These are phyloP conservation scores for Eupeodes corollae DNA, from an alignment of 1,140 invertebrate species.

Conservation along the genomic window DNA sequence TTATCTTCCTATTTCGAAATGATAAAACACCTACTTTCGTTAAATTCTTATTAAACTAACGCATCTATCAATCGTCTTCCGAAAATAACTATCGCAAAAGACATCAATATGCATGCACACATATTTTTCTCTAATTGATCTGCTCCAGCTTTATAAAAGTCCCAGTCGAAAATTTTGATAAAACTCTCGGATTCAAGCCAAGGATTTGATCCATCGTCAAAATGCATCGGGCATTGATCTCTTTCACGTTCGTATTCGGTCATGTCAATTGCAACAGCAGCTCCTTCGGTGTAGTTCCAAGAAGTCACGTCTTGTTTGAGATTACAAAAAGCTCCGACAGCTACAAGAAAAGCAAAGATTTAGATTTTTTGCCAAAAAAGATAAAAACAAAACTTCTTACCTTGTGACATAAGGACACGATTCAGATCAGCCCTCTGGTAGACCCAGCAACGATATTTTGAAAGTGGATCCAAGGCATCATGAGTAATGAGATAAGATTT, in stretches of 20 bases:
- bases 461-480: conserved; percentile 90
- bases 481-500: conserved; percentile 95
- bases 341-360: conserved; percentile 19
- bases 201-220: conserved; percentile 82
- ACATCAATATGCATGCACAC: too few relatives aligned
- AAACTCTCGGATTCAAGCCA: conserved; percentile 62
- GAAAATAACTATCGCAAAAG: too few relatives aligned
- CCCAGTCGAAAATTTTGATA: conserved; percentile 52
- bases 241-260: conserved; percentile 85
- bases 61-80: too few relatives aligned
- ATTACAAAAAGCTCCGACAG: conserved; percentile 82
- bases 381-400: conserved; percentile 10
- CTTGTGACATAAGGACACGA: conserved; percentile 69
- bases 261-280: conserved; percentile 80
- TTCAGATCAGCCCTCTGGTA: conserved; percentile 93
- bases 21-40: too few relatives aligned
- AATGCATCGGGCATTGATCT: conserved; percentile 91
- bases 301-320: conserved; percentile 82
- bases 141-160: conserved; percentile 26
- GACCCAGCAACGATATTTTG: conserved; percentile 94
- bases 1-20: too few relatives aligned
- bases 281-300: conserved; percentile 78
- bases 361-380: not conserved
- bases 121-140: not conserved
- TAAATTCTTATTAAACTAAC: too few relatives aligned